Evolutionary conservation across 1,140 invertebrate species (phyloP).

Genomic region (Chionoecetes opilio): DNA sequence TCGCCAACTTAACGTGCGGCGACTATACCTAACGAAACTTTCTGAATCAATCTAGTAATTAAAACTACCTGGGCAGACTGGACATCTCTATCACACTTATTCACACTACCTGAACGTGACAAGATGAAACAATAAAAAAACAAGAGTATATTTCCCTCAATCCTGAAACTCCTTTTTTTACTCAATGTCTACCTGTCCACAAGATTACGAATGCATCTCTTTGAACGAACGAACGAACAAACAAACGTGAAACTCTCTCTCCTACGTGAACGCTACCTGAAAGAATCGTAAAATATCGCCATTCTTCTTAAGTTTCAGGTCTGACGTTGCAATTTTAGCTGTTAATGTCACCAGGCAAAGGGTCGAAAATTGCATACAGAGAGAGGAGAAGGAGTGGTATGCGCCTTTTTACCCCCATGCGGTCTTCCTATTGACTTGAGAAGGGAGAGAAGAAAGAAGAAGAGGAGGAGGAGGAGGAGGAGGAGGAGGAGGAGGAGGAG

Average conservation of each 20-base stretch:
- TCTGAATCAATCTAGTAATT: too few species aligned
- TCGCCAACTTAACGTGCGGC: too few species aligned
- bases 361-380: neutral
- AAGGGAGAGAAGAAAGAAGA: neutral
- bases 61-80: too few species aligned
- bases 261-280: neutral
- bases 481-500: too few species aligned
- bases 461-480: neutral
- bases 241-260: too few species aligned
- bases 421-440: slow-evolving; percentile 28
- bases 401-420: neutral
- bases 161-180: too few species aligned
- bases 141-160: too few species aligned
- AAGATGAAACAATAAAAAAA: too few species aligned
- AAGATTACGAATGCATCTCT: neutral
- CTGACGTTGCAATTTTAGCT: neutral
- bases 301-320: neutral
- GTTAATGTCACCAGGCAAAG: neutral
- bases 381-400: neutral
- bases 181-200: neutral
- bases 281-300: neutral
- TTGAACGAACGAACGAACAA: too few species aligned
- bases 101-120: too few species aligned
- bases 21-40: too few species aligned
- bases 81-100: too few species aligned